Evolutionary conservation across 2,888 invertebrate genomes (phyloP).

Genomic region (Bugula neritina): DNA sequence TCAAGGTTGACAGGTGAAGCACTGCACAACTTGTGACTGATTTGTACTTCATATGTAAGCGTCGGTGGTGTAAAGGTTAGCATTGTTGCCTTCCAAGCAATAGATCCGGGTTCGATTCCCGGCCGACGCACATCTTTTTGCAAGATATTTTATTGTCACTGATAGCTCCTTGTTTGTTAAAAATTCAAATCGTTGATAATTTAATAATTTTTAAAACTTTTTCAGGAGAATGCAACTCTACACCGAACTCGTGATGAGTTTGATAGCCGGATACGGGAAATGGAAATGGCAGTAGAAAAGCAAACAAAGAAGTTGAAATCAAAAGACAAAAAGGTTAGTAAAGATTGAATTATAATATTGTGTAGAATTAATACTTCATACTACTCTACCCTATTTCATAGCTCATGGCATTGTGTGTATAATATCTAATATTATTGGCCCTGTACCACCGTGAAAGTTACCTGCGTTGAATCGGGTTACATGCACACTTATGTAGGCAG

Average conservation of each 20-base stretch:
- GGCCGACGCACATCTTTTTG: conserved; percentile 21
- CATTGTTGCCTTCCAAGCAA: conserved; percentile 27
- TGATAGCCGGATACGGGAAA: conserved; percentile 11
- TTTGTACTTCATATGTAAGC: background rate
- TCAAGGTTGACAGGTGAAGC: background rate
- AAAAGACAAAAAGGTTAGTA: conserved; percentile 16
- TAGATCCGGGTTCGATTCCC: conserved; percentile 26
- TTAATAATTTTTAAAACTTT: too few species aligned
- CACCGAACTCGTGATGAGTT: conserved; percentile 17
- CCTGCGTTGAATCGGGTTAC: too few species aligned
- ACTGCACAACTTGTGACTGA: too few species aligned
- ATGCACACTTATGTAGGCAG: too few species aligned
- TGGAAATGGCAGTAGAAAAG: conserved; percentile 8
- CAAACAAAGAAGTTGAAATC: conserved; percentile 20
- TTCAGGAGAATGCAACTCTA: conserved; percentile 25
- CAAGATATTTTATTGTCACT: background rate
- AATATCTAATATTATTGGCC: too few species aligned
- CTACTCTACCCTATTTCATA: too few species aligned
- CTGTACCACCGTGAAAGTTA: too few species aligned
- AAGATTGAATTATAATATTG: too few species aligned
- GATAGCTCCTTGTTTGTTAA: too few species aligned
- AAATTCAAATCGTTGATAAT: too few species aligned
- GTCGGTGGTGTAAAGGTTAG: conserved; percentile 26
- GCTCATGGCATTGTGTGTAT: too few species aligned
- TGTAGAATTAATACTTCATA: too few species aligned